phyloP scores from a whole-genome alignment of 1,140 invertebrate species.

The Stegodyphus mimosarum region DNA sequence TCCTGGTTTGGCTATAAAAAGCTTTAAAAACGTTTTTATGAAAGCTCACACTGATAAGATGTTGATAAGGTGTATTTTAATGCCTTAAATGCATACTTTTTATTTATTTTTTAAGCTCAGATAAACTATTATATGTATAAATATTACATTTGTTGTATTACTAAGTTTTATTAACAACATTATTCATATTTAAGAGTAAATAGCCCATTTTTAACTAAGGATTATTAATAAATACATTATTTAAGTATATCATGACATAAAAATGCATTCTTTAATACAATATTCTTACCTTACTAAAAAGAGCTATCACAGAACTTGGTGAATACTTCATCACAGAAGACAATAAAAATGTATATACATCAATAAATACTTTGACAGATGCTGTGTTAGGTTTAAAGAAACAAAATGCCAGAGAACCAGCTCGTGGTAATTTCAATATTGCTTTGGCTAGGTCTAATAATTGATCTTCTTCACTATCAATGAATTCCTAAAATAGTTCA shows the following conservation, averaged over 20 bases:
- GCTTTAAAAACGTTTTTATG: no score
- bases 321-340: background rate
- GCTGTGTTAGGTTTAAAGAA: conserved; percentile 32
- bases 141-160: background rate
- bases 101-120: no score
- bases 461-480: conserved; percentile 18
- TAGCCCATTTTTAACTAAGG: background rate
- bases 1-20: no score
- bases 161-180: background rate
- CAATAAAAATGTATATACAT: conserved; percentile 15
- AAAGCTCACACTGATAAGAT: no score
- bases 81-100: no score
- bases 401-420: conserved; percentile 31
- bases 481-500: conserved; percentile 18
- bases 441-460: conserved; percentile 3
- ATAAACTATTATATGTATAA: no score
- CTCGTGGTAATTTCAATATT: conserved; percentile 11
- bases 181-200: background rate
- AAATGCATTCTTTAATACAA: no score
- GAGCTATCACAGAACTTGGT: conserved; percentile 11
- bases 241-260: background rate
- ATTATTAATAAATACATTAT: background rate
- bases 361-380: conserved; percentile 6
- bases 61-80: no score
- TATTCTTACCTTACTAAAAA: conserved; percentile 32